phyloP scores from a whole-genome alignment of 2,113 vertebrate species.

The Glaucomys volans region DNA sequence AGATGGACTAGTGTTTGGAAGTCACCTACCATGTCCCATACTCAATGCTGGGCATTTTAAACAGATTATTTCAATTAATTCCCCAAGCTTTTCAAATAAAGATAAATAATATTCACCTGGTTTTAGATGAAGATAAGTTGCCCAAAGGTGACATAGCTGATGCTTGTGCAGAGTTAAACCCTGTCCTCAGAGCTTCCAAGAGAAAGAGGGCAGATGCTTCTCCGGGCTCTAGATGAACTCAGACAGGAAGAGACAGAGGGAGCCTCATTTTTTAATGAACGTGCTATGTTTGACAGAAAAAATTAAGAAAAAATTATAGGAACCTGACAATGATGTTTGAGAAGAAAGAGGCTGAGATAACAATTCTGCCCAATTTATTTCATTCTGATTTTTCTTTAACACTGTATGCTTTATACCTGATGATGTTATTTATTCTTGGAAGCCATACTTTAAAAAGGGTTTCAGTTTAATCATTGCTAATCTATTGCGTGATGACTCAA shows the following conservation, averaged over 20 bases:
- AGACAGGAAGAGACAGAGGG: neutral
- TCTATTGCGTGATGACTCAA: neutral
- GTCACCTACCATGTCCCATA: neutral
- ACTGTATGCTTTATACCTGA: neutral
- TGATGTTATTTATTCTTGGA: conserved; percentile 15
- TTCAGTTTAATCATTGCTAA: neutral
- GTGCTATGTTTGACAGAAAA: neutral
- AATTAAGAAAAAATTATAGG: neutral
- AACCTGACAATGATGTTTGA: neutral
- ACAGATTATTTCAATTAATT: neutral
- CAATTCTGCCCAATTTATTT: neutral
- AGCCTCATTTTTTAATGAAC: neutral
- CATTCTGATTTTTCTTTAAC: neutral
- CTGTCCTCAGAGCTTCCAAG: neutral
- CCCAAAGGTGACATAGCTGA: neutral
- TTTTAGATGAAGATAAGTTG: neutral
- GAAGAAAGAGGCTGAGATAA: neutral
- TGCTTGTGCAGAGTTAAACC: neutral
- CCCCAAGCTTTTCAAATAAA: neutral
- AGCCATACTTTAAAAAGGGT: neutral
- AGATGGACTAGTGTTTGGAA: neutral
- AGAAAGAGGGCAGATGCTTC: neutral
- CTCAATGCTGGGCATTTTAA: neutral
- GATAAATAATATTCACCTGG: neutral
- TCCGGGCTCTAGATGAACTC: neutral